These are phyloP conservation scores for Chymomyza fuscimana DNA, from an alignment of 2,888 invertebrate species.

Conservation along the genomic window DNA sequence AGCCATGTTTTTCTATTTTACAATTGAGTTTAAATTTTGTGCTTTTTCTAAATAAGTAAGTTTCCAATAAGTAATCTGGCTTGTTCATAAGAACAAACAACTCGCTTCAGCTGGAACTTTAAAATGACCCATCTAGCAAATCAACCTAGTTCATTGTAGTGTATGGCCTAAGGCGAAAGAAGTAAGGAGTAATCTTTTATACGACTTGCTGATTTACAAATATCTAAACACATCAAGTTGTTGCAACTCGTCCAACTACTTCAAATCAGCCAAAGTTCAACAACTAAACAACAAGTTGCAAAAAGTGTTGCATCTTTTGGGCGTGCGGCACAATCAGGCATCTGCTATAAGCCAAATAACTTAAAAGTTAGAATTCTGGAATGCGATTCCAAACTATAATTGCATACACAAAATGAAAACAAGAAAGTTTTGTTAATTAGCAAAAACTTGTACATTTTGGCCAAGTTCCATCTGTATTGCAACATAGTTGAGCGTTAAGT, in stretches of 20 bases:
- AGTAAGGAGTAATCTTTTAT: no score
- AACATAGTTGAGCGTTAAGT: not conserved
- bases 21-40: no score
- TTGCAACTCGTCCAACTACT: not conserved
- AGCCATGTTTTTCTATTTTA: no score
- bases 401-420: not conserved
- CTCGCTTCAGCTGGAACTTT: no score
- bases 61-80: no score
- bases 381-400: not conserved
- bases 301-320: constrained; percentile 20
- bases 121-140: no score
- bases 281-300: constrained; percentile 9
- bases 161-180: no score
- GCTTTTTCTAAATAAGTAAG: no score
- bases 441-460: not conserved
- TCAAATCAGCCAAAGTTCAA: not conserved
- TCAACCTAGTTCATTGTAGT: no score
- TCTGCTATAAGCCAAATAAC: not conserved
- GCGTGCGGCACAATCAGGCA: constrained; percentile 3
- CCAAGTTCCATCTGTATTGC: not conserved
- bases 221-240: no score
- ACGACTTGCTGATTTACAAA: no score
- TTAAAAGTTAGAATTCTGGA: not conserved
- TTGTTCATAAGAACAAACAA: no score
- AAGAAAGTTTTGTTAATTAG: not conserved